These are phyloP conservation scores for Nothoprocta pentlandii DNA, from an alignment of 2,113 vertebrate genomes.

Conservation along the genomic window DNA sequence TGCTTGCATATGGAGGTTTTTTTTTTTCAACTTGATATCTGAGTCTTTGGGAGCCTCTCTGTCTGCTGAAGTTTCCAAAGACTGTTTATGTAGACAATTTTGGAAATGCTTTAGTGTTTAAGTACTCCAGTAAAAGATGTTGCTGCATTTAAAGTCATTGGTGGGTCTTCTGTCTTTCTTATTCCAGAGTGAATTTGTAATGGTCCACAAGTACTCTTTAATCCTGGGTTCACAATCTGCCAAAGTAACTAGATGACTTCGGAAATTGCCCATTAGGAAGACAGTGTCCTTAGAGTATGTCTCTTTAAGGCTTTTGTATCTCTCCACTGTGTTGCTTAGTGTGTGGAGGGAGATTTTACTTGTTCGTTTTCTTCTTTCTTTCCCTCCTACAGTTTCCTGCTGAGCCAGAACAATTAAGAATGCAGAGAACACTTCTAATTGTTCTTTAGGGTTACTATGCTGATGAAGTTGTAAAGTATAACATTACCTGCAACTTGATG, in stretches of 20 bases:
- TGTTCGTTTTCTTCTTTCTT: background rate
- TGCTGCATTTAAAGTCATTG: background rate
- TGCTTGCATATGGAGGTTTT: background rate
- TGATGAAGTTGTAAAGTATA: background rate
- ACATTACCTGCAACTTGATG: background rate
- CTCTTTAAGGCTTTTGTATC: background rate
- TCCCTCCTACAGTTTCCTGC: background rate
- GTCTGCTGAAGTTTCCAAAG: background rate
- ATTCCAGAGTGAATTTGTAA: background rate
- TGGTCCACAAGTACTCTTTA: background rate
- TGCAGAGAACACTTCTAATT: background rate
- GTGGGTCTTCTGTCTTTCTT: background rate
- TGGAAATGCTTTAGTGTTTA: background rate
- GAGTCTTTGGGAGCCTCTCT: background rate
- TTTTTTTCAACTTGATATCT: background rate
- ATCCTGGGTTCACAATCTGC: background rate
- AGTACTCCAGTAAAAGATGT: background rate
- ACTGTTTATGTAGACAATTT: background rate
- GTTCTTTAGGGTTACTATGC: background rate
- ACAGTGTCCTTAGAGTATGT: background rate
- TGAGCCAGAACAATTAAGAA: background rate
- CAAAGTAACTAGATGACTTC: background rate
- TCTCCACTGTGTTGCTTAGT: background rate
- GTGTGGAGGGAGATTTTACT: too few species aligned
- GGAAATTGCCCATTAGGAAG: background rate